Percentiles rank a stretch among this genome's conserved stretches.
These are phyloP conservation scores for Lepidochrysops patricia DNA, from an alignment of 2,888 invertebrate genomes.

Conservation along the genomic window DNA sequence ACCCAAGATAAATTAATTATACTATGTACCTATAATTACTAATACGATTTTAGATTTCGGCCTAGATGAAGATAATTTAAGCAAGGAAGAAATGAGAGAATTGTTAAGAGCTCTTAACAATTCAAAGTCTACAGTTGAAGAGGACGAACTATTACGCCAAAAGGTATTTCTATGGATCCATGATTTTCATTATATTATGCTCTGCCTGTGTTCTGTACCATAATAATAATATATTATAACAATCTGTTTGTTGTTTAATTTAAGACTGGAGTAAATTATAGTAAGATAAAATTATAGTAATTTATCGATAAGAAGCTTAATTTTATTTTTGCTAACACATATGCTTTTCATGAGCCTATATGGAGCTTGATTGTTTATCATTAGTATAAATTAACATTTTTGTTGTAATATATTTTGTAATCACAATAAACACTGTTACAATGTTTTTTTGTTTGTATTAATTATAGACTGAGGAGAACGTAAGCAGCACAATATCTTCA, in stretches of 20 bases:
- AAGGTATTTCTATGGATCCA: conserved; percentile 28
- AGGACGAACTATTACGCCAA: conserved; percentile 44
- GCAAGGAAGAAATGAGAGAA: conserved; percentile 64
- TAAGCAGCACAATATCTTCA: conserved; percentile 25
- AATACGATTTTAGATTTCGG: conserved; percentile 50
- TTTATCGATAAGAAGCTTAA: too few relatives aligned
- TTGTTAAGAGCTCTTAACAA: conserved; percentile 57
- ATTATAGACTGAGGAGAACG: conserved; percentile 34
- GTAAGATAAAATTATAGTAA: too few relatives aligned
- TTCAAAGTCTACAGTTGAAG: conserved; percentile 52
- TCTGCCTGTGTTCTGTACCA: background rate
- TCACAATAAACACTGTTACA: background rate
- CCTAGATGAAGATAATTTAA: conserved; percentile 58
- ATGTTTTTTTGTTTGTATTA: conserved; percentile 11
- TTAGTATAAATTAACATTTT: background rate
- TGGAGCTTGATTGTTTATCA: background rate
- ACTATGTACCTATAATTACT: background rate
- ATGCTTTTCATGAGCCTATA: background rate
- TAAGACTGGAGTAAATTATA: too few relatives aligned
- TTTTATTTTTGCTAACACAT: too few relatives aligned
- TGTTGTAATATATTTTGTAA: conserved; percentile 6
- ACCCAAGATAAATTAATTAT: background rate
- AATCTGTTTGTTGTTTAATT: background rate
- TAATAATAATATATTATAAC: background rate
- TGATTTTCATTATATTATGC: background rate